Evolutionary conservation across 2,797 vertebrate species (phyloP).

Genomic region (Linurgus olivaceus): DNA sequence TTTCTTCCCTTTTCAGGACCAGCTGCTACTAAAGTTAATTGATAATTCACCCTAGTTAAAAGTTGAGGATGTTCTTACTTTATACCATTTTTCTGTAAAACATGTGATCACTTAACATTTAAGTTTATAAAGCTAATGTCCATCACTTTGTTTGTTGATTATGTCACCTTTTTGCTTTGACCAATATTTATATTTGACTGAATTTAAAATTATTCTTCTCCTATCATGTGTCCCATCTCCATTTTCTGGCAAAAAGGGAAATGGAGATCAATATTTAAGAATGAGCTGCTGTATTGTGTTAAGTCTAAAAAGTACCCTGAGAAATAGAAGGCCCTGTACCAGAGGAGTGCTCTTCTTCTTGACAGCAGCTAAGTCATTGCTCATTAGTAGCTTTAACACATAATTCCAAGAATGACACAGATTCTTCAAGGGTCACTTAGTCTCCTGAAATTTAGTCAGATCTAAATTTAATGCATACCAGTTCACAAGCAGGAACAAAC

Average conservation of each 20-base stretch:
- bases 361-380: not conserved
- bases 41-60: not conserved
- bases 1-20: not conserved
- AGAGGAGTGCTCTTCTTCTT: not conserved
- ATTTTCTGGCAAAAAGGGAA: not conserved
- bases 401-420: not conserved
- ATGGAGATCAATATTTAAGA: not conserved
- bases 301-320: not conserved
- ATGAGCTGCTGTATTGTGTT: not conserved
- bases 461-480: not conserved
- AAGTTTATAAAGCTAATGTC: not conserved
- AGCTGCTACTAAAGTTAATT: not conserved
- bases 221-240: not conserved
- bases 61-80: not conserved
- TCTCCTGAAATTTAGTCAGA: not conserved
- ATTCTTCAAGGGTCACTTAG: not conserved
- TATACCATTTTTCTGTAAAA: not conserved
- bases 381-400: not conserved
- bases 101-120: not conserved
- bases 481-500: not conserved
- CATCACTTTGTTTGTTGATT: not conserved
- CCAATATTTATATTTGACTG: not conserved
- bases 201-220: not conserved
- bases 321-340: not conserved
- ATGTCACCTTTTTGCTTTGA: not conserved